A percentile compares a stretch with the other conserved stretches of the same genome.
Conservation (phyloP, 2,888 invertebrate genomes). For the Drosophila anomelani region DNA sequence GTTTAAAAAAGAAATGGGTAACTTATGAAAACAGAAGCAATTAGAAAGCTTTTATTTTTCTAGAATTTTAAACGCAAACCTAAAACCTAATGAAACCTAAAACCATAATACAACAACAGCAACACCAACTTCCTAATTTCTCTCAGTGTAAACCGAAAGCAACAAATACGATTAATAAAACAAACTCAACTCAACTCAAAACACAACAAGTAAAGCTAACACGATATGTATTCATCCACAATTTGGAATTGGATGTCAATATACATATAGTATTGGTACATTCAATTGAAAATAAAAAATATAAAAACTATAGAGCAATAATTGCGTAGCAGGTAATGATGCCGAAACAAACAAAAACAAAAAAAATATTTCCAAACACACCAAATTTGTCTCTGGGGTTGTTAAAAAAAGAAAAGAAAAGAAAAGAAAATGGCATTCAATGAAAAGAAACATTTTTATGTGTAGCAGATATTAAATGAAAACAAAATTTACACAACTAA, state of each 20-base stretch:
- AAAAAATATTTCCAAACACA: conserved; percentile 27
- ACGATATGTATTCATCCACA: conserved; percentile 14
- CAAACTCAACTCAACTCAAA: conserved; percentile 14
- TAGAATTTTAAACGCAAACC: conserved; percentile 76
- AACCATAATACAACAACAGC: conserved; percentile 29
- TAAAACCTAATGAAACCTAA: conserved; percentile 23
- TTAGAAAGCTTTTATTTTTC: conserved; percentile 83
- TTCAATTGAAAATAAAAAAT: conserved; percentile 7
- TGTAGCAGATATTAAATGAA: conserved; percentile 46
- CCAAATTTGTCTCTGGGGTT: conserved; percentile 43
- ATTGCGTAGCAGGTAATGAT: conserved; percentile 36
- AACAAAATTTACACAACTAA: conserved; percentile 57
- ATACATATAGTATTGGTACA: neutral
- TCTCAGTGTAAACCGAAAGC: conserved; percentile 81
- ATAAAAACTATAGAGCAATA: conserved; percentile 43
- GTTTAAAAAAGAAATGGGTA: conserved; percentile 39
- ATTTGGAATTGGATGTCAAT: neutral
- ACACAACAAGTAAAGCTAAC: conserved; percentile 10
- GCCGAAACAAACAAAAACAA: conserved; percentile 29
- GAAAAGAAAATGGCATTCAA: conserved; percentile 12
- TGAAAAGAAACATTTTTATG: conserved; percentile 38
- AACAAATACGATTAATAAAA: conserved; percentile 47
- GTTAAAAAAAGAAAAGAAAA: conserved; percentile 15
- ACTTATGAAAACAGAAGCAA: conserved; percentile 77
- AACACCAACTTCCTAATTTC: conserved; percentile 82